Base-by-base conservation (phyloP, 2,888 invertebrate genomes). In the Pristionchus japonicus region DNA sequence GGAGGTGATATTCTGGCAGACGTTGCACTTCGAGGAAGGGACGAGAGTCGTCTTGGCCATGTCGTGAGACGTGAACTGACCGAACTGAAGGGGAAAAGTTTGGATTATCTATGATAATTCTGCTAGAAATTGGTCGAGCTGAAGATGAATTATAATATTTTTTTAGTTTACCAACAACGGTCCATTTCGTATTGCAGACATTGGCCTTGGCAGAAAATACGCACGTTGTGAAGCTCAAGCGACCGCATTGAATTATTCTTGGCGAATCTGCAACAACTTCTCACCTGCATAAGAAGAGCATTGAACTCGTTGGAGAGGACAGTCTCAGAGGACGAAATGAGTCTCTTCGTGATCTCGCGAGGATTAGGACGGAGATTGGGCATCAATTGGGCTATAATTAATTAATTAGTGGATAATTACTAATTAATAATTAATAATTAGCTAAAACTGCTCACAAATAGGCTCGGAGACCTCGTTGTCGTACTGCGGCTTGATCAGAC, bases 41-140 rank as follows among this genome's bases (percentile, higher is more conserved):
- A 93, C 92, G 13, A 94, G 92, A 9, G 94, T 93, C 1, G 93
- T 93, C 91, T 94, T 93, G 7, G 93, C 93, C 92, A 94, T 91
- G 83, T 94, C 94, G 83, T 94, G 94, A 11, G 92, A 92, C 43
- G 93, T 91, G 87, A 93, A 93, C 74, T 94, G 94, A 82, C 92
- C 92, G 88, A 92, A 93, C 87, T 93, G 37, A 20, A 61, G n/a
- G 64, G 3, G 27, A 61, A 6, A 1, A 61, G n/a, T n/a, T n/a
- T n/a, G n/a, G n/a, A n/a, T 61, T 61, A 61, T 15, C 7, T 4
- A 49, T 49, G 49, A 49, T 17, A 49, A 49, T 4, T 49, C 49
- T 11, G 49, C 49, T 49, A n/a, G n/a, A n/a, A n/a, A n/a, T n/a
- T n/a, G n/a, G n/a, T n/a, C n/a, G n/a, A n/a, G n/a, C n/a, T n/a